A percentile compares a stretch with the other conserved stretches of the same genome.
phyloP scores from a whole-genome alignment of 2,113 vertebrate species.

The Sceloporus undulatus region DNA sequence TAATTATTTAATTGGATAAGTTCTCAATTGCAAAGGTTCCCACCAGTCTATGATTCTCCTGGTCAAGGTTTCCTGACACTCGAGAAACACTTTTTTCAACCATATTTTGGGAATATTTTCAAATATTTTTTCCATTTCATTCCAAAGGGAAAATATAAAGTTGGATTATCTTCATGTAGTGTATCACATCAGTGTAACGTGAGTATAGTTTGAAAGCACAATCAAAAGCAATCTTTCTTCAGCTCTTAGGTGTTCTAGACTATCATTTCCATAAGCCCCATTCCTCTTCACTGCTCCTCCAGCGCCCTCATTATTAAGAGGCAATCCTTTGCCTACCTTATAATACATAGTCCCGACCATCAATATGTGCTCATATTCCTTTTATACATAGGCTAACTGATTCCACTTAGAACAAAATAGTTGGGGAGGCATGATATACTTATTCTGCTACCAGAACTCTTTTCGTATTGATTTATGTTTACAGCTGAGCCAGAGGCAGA shows the following conservation, averaged over 20 bases:
- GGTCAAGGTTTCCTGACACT: no score
- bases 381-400: no score
- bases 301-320: background rate
- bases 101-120: no score
- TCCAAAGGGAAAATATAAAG: background rate
- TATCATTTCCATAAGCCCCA: no score
- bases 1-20: no score
- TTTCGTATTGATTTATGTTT: background rate
- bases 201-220: background rate
- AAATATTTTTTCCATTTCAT: background rate
- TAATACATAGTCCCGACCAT: background rate
- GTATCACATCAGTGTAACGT: background rate
- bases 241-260: no score
- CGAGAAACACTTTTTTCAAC: no score
- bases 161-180: constrained; percentile 29
- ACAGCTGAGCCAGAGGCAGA: background rate
- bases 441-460: background rate
- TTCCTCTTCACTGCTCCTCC: background rate
- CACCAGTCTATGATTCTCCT: no score
- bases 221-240: background rate
- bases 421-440: background rate
- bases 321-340: background rate
- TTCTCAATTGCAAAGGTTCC: no score
- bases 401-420: no score
- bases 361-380: background rate